A percentile compares a stretch with the other conserved stretches of the same genome.
These are phyloP conservation scores for Seira ritae DNA, from an alignment of 2,888 invertebrate species.

Conservation along the genomic window DNA sequence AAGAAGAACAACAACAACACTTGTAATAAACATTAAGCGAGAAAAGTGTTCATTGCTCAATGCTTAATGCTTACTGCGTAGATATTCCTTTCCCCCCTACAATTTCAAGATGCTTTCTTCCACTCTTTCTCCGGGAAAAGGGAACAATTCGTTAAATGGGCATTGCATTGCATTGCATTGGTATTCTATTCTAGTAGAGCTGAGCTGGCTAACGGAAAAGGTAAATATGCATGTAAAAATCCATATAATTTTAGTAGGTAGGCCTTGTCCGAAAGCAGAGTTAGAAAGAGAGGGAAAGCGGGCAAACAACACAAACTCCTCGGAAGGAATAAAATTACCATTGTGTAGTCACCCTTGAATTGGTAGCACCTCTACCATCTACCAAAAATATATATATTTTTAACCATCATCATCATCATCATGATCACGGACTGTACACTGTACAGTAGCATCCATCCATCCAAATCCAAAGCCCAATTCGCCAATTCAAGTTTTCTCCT, in stretches of 20 bases:
- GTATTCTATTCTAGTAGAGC: background rate
- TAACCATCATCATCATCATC: slow-evolving; percentile 8
- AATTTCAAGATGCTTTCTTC: slow-evolving; percentile 43
- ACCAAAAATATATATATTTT: background rate
- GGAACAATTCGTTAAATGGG: background rate
- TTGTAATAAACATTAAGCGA: slow-evolving; percentile 60
- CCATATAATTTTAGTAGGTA: slow-evolving; percentile 10
- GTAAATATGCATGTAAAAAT: slow-evolving; percentile 20
- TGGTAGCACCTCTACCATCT: slow-evolving; percentile 1
- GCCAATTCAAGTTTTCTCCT: background rate
- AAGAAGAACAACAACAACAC: slow-evolving; percentile 36
- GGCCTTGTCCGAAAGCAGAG: slow-evolving; percentile 16
- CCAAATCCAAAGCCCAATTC: background rate
- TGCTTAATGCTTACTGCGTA: slow-evolving; percentile 27
- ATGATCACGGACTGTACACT: background rate
- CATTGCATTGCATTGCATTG: background rate
- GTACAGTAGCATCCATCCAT: background rate
- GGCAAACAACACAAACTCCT: slow-evolving; percentile 41
- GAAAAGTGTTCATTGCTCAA: slow-evolving; percentile 51
- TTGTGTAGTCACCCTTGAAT: slow-evolving; percentile 52
- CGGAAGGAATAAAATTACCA: slow-evolving; percentile 59
- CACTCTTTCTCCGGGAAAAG: background rate
- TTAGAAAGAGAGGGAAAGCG: slow-evolving; percentile 23
- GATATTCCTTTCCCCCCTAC: slow-evolving; percentile 23
- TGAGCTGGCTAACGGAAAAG: background rate